Evolutionary conservation across 2,797 vertebrate species (phyloP).

Genomic region (Molossus alvarezi): DNA sequence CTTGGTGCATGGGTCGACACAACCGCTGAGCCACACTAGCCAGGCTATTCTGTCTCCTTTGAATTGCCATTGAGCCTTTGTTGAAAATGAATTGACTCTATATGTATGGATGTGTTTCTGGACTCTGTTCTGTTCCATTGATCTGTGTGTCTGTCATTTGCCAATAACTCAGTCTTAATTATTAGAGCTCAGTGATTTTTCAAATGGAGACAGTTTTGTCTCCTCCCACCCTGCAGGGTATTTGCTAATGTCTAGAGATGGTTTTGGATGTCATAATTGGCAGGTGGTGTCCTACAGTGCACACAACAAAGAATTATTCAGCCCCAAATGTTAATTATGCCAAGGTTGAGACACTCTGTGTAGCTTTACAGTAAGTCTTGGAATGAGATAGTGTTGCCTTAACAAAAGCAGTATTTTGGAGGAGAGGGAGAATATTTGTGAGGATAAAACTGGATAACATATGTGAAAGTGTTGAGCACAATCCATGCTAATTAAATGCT

Average conservation of each 20-base stretch:
- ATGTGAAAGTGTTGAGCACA: not conserved
- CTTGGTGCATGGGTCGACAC: too few species aligned
- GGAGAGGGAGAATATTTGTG: not conserved
- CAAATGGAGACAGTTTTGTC: not conserved
- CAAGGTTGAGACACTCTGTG: not conserved
- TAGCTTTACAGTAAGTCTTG: not conserved
- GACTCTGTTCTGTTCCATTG: not conserved
- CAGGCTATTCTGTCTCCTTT: not conserved
- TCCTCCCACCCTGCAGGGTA: not conserved
- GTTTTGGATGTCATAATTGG: not conserved
- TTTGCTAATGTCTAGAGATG: not conserved
- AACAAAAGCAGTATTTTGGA: not conserved
- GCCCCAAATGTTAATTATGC: not conserved
- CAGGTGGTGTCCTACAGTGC: not conserved
- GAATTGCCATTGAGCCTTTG: slow-evolving; percentile 15
- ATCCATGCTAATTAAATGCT: not conserved
- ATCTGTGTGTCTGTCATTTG: not conserved
- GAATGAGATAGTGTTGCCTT: not conserved
- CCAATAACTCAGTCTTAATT: not conserved
- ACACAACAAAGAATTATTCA: not conserved
- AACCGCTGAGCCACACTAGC: too few species aligned
- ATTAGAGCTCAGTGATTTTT: not conserved
- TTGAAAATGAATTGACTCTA: not conserved
- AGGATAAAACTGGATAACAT: not conserved
- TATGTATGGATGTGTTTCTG: not conserved